These are phyloP conservation scores for Agrochola litura DNA, from an alignment of 2,888 invertebrate genomes.

Conservation along the genomic window DNA sequence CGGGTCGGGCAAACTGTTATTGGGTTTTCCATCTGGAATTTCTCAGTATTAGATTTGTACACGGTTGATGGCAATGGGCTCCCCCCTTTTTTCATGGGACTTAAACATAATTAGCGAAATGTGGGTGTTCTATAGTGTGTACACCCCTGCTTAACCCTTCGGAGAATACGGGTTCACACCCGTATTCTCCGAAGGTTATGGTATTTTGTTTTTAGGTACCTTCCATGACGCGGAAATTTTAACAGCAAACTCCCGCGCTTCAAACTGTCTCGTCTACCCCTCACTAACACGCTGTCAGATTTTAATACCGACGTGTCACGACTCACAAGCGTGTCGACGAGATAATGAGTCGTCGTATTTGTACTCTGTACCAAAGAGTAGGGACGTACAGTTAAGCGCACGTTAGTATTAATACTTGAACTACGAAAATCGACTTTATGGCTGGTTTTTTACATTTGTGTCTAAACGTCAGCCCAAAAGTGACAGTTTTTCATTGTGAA, in stretches of 20 bases:
- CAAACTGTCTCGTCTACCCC: conserved; percentile 20
- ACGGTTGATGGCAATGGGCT: no score
- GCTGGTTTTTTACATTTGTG: neutral
- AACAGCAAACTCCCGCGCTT: neutral
- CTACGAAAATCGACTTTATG: neutral
- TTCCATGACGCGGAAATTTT: no score
- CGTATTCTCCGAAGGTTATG: no score
- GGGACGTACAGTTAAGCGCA: conserved; percentile 14
- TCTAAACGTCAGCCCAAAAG: neutral
- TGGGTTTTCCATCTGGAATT: no score
- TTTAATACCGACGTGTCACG: conserved; percentile 50
- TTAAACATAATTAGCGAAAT: no score
- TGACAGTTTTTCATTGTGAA: neutral
- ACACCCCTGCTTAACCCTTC: no score
- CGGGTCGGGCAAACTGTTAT: no score
- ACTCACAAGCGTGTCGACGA: conserved; percentile 42
- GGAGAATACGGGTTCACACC: no score
- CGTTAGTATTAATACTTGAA: neutral
- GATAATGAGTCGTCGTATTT: conserved; percentile 58
- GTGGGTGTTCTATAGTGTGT: no score
- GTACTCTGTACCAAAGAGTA: conserved; percentile 16
- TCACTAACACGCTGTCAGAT: conserved; percentile 47
- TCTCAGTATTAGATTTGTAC: no score
- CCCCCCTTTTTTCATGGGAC: no score
- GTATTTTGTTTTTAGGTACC: neutral